A percentile compares a stretch with the other conserved stretches of the same genome.
Evolutionary conservation across 2,797 vertebrate species (phyloP).

Genomic region (Acrossocheilus wenchowensis): DNA sequence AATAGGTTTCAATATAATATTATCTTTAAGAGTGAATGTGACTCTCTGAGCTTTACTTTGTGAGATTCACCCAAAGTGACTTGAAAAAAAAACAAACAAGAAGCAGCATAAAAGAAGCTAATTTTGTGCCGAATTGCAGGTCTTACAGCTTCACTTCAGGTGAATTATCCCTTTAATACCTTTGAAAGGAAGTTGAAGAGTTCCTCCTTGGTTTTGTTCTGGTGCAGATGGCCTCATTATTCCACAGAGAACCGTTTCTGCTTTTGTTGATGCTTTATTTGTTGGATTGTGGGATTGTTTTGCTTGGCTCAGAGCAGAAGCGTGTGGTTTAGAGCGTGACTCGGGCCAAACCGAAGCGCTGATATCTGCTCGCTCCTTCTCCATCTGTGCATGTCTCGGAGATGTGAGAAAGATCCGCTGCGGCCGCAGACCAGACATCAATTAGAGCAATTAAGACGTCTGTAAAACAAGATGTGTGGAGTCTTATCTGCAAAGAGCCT

Average conservation of each 20-base stretch:
- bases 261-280: slow-evolving; percentile 9
- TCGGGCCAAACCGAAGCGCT: background rate
- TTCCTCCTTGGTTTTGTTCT: background rate
- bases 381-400: slow-evolving; percentile 17
- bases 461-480: background rate
- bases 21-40: background rate
- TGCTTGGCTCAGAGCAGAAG: slow-evolving; percentile 14
- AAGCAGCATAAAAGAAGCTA: background rate
- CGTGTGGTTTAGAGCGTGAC: slow-evolving; percentile 32
- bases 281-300: slow-evolving; percentile 13
- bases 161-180: background rate
- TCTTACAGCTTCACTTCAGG: background rate
- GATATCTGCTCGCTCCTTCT: background rate
- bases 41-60: background rate
- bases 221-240: slow-evolving; percentile 1
- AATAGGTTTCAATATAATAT: background rate
- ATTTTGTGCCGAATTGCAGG: background rate
- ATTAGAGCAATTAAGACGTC: slow-evolving; percentile 1
- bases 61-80: background rate
- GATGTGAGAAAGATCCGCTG: background rate
- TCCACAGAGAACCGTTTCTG: slow-evolving; percentile 1
- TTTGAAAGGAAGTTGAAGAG: background rate
- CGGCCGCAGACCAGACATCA: slow-evolving; percentile 15
- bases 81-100: background rate
- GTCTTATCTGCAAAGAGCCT: background rate